Percentiles rank a stretch among this genome's conserved stretches.
Conservation (phyloP, 92 coral and sea anemone genomes). For the Zoanthus sansibaricus region DNA sequence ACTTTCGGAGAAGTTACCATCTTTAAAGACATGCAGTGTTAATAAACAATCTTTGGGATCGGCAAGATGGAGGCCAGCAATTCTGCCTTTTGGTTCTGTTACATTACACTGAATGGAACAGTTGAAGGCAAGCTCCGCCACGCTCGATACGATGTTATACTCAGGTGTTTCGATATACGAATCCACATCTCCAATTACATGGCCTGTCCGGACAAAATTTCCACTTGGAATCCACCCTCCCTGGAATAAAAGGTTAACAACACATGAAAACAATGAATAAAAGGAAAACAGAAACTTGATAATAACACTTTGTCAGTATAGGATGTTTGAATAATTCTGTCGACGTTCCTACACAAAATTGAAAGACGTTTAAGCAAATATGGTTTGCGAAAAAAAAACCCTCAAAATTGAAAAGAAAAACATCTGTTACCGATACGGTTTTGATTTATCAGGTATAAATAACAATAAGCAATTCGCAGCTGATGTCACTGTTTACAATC, state of each 20-base stretch:
- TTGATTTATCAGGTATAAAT: background rate
- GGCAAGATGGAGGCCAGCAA: slow-evolving; percentile 70
- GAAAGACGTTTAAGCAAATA: background rate
- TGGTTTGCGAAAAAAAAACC: background rate
- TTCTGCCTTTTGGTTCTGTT: slow-evolving; percentile 37
- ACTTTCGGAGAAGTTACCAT: slow-evolving; percentile 52
- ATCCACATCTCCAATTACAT: slow-evolving; percentile 74
- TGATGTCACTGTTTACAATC: background rate
- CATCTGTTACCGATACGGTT: background rate
- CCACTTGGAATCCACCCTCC: slow-evolving; percentile 85
- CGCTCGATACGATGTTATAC: slow-evolving; percentile 58
- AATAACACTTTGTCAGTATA: background rate
- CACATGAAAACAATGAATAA: too few relatives aligned
- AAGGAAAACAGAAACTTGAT: background rate
- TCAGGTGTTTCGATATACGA: slow-evolving; percentile 64
- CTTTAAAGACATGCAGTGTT: slow-evolving; percentile 61
- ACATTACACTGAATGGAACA: slow-evolving; percentile 80
- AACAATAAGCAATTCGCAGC: too few relatives aligned
- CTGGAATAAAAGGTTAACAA: slow-evolving; percentile 12
- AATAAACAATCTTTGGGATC: slow-evolving; percentile 72
- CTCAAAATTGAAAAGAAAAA: background rate
- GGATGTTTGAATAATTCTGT: too few relatives aligned
- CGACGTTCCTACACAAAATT: too few relatives aligned
- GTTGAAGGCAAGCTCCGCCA: slow-evolving; percentile 69
- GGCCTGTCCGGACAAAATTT: slow-evolving; percentile 69